phyloP scores from a whole-genome alignment of 2,113 vertebrate genomes.

The Bos javanicus region DNA sequence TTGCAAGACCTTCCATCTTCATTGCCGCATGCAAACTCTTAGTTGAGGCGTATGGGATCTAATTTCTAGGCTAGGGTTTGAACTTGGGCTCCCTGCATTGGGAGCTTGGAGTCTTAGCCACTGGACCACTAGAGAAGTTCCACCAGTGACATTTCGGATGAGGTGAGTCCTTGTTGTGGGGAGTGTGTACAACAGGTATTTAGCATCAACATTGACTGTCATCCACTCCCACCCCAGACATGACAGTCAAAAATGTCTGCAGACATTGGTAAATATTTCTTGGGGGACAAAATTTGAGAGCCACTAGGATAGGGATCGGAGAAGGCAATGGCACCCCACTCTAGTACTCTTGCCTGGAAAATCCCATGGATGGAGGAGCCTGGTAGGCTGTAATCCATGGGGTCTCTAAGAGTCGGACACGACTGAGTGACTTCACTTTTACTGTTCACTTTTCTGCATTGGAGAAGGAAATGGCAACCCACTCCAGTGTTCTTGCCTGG shows the following conservation, averaged over 20 bases:
- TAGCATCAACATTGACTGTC: not conserved
- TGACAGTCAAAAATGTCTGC: not conserved
- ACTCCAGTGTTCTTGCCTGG: too few relatives aligned
- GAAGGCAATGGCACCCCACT: too few relatives aligned
- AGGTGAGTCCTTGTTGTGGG: not conserved
- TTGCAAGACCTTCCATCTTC: not conserved
- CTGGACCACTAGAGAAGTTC: not conserved
- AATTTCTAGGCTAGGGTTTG: not conserved
- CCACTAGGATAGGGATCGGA: not conserved
- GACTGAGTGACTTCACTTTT: too few relatives aligned
- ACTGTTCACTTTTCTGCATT: too few relatives aligned
- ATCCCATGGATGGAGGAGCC: too few relatives aligned
- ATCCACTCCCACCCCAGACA: not conserved
- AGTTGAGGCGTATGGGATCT: not conserved
- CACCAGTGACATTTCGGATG: not conserved
- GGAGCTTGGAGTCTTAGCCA: not conserved
- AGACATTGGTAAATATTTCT: not conserved
- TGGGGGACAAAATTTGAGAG: not conserved
- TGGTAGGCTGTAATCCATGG: too few relatives aligned
- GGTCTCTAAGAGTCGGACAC: fast-evolving
- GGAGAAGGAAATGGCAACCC: too few relatives aligned
- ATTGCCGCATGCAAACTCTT: not conserved
- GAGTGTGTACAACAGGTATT: not conserved
- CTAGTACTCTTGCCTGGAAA: too few relatives aligned
- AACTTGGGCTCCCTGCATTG: not conserved